Base-by-base conservation (phyloP, 2,113 vertebrate species). In the Pundamilia nyererei region DNA sequence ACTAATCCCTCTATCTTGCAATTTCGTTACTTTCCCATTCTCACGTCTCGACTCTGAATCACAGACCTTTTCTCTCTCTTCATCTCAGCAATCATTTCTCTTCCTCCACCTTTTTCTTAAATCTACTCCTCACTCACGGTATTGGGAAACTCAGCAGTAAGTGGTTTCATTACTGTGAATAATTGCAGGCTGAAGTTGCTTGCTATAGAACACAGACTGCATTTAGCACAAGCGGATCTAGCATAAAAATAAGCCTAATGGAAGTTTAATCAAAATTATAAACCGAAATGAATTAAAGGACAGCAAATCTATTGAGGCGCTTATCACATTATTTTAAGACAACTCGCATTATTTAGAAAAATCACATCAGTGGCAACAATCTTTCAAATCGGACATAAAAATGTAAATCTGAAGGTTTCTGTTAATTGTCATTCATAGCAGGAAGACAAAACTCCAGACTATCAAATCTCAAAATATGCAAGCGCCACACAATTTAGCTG, bases 1-100 rank as follows among this genome's bases (percentile, higher is more conserved):
- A 80, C 85, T 91, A 92, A 95, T 95, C 94, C 92, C 54, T 83
- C 80, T 53, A 86, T 89, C 92, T 80, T 19, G 80, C 77, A 9
- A 55, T 88, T 83, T 82, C 49, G 75, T 75, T 85, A 47, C 80
- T 80, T 45, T 45, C 45, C 79, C 84, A 83, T 92, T 85, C 84
- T 89, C 89, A 85, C 56, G n/a, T 88, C 89, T 51, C 47, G 15
- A 3, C 55, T 26, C 87, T 72, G 84, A 79, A 77, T 92, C 60
- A 82, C 82, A 85, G 38, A 9, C 79, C 11, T 19, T 58, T 33
- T 53, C 40, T 65, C 19, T 26, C 53, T 70, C 9, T 53, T 90
- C 60, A 49, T 87, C 79, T 81, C 31, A 1, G 12, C 54, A 31
- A 47, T 88, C 38, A 8, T 54, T 65, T 31, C 65, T 51, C 14